phyloP scores from a whole-genome alignment of 2,888 invertebrate genomes.

The Drosophila gaucha region DNA sequence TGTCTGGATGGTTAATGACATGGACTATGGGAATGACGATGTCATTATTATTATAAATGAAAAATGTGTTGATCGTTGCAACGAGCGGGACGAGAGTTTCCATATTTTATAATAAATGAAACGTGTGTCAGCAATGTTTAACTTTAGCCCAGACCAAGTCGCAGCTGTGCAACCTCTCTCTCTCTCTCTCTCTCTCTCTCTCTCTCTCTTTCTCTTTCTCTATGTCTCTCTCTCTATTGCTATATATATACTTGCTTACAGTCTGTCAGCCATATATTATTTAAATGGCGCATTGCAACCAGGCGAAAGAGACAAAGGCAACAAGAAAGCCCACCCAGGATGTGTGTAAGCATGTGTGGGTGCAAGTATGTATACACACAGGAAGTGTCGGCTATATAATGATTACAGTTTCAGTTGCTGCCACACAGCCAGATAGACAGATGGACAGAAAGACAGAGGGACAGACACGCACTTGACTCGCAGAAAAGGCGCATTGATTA shows the following conservation, averaged over 20 bases:
- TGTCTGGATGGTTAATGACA: slow-evolving; percentile 34
- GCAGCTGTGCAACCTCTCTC: slow-evolving; percentile 17
- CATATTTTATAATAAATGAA: slow-evolving; percentile 80
- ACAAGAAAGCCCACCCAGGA: not conserved
- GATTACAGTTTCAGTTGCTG: slow-evolving; percentile 56
- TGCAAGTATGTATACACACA: slow-evolving; percentile 23
- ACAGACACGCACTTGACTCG: slow-evolving; percentile 44
- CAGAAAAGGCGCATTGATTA: slow-evolving; percentile 62
- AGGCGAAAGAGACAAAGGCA: slow-evolving; percentile 32
- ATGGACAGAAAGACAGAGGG: slow-evolving; percentile 4
- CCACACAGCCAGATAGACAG: slow-evolving; percentile 12
- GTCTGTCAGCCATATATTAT: slow-evolving; percentile 55
- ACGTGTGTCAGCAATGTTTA: slow-evolving; percentile 77
- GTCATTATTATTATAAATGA: slow-evolving; percentile 65
- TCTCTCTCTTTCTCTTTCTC: not conserved
- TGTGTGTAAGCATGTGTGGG: slow-evolving; percentile 5
- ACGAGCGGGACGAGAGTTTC: slow-evolving; percentile 33
- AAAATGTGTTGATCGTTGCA: slow-evolving; percentile 53
- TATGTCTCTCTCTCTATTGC: too few relatives aligned
- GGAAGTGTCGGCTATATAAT: slow-evolving; percentile 60
- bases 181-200: not conserved
- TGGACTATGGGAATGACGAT: slow-evolving; percentile 46
- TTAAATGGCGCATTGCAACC: slow-evolving; percentile 69
- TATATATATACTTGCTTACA: slow-evolving; percentile 1
- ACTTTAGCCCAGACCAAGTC: slow-evolving; percentile 41